phyloP scores from a whole-genome alignment of 2,888 invertebrate species.

The Sphaerophoria rueppellii region DNA sequence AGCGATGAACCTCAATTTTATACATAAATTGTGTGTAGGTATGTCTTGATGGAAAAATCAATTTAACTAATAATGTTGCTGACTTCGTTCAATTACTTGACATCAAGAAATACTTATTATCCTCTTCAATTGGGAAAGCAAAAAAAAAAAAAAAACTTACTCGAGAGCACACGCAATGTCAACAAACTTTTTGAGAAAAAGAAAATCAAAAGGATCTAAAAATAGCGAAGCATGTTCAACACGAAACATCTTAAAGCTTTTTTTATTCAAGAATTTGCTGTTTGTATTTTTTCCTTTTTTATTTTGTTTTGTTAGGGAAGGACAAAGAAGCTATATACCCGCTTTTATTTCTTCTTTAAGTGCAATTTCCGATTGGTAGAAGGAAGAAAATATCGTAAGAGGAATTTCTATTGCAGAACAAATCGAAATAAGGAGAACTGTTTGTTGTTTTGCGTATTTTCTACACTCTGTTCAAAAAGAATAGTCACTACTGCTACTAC shows the following conservation, averaged over 20 bases:
- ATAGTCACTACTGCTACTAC: no score
- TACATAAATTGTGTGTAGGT: no score
- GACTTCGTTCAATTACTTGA: neutral
- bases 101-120: neutral
- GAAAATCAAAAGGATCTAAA: neutral
- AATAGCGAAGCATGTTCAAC: conserved; percentile 5
- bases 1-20: no score
- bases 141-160: conserved; percentile 1
- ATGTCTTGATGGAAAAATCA: neutral
- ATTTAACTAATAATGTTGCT: neutral
- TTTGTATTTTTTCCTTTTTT: neutral
- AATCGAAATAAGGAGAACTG: neutral
- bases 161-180: conserved; percentile 3
- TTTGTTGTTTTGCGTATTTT: no score
- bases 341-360: neutral
- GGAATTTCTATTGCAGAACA: conserved; percentile 14
- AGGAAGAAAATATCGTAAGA: neutral
- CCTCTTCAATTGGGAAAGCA: neutral
- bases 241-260: conserved; percentile 6
- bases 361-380: conserved; percentile 29
- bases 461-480: no score
- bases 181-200: conserved; percentile 3
- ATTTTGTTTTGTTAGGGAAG: neutral
- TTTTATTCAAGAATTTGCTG: conserved; percentile 9
- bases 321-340: neutral